Base-by-base conservation (phyloP, 2,797 vertebrate genomes). In the Tiaroga cobitis region DNA sequence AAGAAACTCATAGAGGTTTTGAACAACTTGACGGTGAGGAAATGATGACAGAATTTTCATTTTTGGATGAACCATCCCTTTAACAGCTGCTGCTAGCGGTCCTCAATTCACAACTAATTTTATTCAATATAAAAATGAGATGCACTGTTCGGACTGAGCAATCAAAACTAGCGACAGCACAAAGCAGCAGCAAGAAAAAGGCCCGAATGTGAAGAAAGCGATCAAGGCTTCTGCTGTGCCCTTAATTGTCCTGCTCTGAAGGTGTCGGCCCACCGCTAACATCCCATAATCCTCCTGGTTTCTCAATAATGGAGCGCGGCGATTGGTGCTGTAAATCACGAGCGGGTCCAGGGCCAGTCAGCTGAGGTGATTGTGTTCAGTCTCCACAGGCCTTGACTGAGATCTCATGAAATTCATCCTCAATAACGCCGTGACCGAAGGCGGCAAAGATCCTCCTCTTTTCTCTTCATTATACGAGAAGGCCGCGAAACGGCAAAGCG, bases 311-410 rank as follows among this genome's bases (percentile, higher is more conserved):
- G 49, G 49, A 56, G 32, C 6, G 1, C 13, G 8, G 0, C 13
- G 51, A 76, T 54, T 39, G 61, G 34, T 84, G 86, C 63, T 21
- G 78, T 84, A 84, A 87, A 81, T 87, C 82, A 54, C 76, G 15
- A 8, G 70, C 32, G 39, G 51, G 74, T 79, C 72, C 78, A 77
- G 72, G 54, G 72, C 77, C 63, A 16, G 73, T 26, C 72, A 54
- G 70, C 24, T 11, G 56, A 78, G 65, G 80, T 76, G 54, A 87
- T 85, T 85, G 51, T 76, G 74, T 37, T 76, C 32, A 15, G 51
- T 76, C 51, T 39, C 21, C 13, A 4, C 51, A 59, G 74, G 32
- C 74, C 74, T 76, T 76, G 74, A 76, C 74, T 76, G 32, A 76
- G 74, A 59, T 59, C 74, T 76, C 32, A 56, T 76, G 51, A 76